phyloP scores from a whole-genome alignment of 2,888 invertebrate species.

The Malthinus flaveolus region DNA sequence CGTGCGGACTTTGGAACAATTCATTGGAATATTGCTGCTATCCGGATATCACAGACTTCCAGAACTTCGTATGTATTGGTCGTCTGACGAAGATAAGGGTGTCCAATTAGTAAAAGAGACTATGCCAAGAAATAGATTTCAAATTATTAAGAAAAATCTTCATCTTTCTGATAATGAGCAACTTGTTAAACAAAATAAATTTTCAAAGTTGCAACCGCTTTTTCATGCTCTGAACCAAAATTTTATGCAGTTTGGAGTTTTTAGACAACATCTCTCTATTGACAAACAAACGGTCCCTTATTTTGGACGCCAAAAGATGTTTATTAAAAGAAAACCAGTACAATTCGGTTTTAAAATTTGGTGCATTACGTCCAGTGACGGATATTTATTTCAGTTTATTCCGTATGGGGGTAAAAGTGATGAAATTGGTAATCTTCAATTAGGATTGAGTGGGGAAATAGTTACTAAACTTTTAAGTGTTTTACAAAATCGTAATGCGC shows the following conservation, averaged over 20 bases:
- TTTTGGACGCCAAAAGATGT: conserved; percentile 28
- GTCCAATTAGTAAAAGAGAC: background rate
- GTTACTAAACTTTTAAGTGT: background rate
- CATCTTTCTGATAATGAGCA: conserved; percentile 16
- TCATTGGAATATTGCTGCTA: background rate
- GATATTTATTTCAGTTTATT: conserved; percentile 35
- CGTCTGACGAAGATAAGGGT: background rate
- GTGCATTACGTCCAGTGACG: conserved; percentile 33
- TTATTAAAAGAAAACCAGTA: conserved; percentile 39
- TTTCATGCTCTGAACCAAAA: conserved; percentile 7
- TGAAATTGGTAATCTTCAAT: conserved; percentile 8
- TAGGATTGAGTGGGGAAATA: conserved; percentile 27
- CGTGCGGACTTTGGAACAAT: background rate
- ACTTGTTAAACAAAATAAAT: conserved; percentile 14
- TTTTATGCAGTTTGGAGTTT: conserved; percentile 3
- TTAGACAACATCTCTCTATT: background rate
- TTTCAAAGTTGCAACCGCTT: conserved; percentile 13
- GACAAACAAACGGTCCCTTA: conserved; percentile 8
- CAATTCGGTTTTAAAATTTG: conserved; percentile 40
- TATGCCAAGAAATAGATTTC: conserved; percentile 8
- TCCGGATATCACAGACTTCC: background rate
- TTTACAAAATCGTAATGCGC: conserved; percentile 8
- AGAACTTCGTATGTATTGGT: background rate
- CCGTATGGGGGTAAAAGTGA: conserved; percentile 30
- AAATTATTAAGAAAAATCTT: conserved; percentile 11